These are phyloP conservation scores for Nesogale talazaci DNA, from an alignment of 2,113 vertebrate genomes.

Conservation along the genomic window DNA sequence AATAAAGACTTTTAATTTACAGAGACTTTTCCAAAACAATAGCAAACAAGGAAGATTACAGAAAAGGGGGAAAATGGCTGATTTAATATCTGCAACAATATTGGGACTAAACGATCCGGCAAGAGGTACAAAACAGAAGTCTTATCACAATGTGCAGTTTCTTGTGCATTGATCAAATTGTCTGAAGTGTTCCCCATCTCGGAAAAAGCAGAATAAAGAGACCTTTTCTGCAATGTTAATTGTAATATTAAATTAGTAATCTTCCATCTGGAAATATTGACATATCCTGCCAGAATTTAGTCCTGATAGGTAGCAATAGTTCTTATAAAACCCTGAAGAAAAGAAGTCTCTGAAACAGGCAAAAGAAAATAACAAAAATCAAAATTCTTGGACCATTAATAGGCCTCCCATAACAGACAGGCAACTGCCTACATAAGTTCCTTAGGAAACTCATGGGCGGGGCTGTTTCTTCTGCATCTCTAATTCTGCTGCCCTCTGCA, in stretches of 20 bases:
- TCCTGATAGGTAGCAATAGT: background rate
- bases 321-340: background rate
- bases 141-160: background rate
- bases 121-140: background rate
- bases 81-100: background rate
- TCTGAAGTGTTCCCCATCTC: background rate
- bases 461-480: slow-evolving; percentile 5
- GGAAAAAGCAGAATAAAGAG: background rate
- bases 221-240: background rate
- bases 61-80: background rate
- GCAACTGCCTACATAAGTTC: background rate
- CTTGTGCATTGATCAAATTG: background rate
- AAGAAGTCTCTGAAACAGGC: background rate
- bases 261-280: background rate
- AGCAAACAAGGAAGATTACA: background rate
- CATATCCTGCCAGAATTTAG: background rate
- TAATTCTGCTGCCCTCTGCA: slow-evolving; percentile 33
- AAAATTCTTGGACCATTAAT: background rate
- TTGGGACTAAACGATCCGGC: background rate
- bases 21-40: background rate
- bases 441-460: background rate
- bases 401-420: background rate
- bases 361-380: background rate
- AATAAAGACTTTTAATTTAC: no score
- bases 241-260: background rate